Conservation (phyloP, 2,888 invertebrate genomes). For the Cheiracanthium punctorium region DNA sequence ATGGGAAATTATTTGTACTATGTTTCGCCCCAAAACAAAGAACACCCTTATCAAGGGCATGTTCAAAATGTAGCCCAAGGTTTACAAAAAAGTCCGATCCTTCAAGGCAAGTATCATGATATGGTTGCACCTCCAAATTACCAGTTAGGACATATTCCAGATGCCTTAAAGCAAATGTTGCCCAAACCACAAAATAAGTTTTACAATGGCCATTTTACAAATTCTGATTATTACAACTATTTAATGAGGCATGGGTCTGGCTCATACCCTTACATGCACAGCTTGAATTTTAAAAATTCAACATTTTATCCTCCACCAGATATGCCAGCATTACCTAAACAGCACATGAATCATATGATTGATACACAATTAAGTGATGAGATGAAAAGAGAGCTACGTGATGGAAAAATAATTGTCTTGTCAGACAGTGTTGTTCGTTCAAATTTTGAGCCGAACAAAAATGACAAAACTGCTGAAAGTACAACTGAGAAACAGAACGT, state of each 20-base stretch:
- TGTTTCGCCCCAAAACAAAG: not conserved
- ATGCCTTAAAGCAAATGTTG: not conserved
- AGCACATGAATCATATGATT: not conserved
- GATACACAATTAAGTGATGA: slow-evolving; percentile 37
- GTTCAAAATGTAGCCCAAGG: not conserved
- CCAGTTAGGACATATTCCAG: not conserved
- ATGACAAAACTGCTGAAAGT: not conserved
- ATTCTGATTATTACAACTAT: not conserved
- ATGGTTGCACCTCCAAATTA: not conserved
- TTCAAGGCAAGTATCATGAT: not conserved
- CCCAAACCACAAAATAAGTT: not conserved
- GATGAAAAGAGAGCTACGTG: slow-evolving; percentile 48
- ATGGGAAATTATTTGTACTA: not conserved
- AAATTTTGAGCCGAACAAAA: slow-evolving; percentile 22
- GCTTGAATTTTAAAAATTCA: slow-evolving; percentile 10
- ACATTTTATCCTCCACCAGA: not conserved
- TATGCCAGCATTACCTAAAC: not conserved
- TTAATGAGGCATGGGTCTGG: not conserved
- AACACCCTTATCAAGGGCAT: not conserved
- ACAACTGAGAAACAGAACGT: not conserved
- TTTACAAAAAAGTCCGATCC: not conserved
- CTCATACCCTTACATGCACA: slow-evolving; percentile 26
- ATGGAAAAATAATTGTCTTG: slow-evolving; percentile 50
- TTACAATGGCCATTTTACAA: not conserved
- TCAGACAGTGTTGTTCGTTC: slow-evolving; percentile 57